Evolutionary conservation across 2,113 vertebrate genomes (phyloP).

Genomic region (Pseudois nayaur): DNA sequence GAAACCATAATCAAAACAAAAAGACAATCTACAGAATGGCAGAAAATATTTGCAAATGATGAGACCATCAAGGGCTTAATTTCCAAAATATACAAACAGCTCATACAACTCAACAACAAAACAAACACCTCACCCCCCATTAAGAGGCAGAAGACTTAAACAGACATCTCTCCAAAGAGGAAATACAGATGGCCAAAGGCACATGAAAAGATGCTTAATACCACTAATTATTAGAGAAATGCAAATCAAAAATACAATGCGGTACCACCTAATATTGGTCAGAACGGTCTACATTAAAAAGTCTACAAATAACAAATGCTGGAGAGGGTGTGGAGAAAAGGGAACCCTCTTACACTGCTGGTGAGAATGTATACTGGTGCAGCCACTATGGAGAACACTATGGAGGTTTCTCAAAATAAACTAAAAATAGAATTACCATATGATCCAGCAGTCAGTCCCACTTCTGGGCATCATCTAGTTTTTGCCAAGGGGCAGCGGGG

Average conservation of each 20-base stretch:
- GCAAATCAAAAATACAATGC: background rate
- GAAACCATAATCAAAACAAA: background rate
- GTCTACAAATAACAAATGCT: background rate
- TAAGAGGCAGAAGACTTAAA: background rate
- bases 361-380: background rate
- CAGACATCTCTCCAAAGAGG: background rate
- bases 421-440: background rate
- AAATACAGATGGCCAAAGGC: background rate
- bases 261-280: background rate
- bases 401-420: background rate
- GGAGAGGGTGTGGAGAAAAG: background rate
- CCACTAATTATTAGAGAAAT: background rate
- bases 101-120: background rate
- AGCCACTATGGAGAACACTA: background rate
- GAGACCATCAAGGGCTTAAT: background rate
- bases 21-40: background rate
- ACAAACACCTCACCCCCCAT: background rate
- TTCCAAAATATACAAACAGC: background rate
- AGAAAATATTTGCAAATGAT: background rate
- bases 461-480: background rate
- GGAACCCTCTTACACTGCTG: background rate
- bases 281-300: background rate
- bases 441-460: background rate
- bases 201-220: background rate
- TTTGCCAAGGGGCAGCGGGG: background rate